Evolutionary conservation across 2,888 invertebrate species (phyloP).

Genomic region (Formica aserva): DNA sequence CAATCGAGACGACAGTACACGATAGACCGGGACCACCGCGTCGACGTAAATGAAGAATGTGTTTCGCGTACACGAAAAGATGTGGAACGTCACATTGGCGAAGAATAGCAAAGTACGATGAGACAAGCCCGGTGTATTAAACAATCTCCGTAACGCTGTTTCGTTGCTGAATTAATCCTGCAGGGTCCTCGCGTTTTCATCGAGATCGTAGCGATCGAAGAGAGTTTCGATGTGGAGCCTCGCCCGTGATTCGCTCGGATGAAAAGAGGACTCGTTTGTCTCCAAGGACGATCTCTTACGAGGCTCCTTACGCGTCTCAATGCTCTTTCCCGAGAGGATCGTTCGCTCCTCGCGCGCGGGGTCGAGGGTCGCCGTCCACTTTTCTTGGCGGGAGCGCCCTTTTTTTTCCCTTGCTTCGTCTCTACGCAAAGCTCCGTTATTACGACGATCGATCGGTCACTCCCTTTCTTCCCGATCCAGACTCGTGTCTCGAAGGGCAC

Average conservation of each 20-base stretch:
- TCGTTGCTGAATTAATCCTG: slow-evolving; percentile 29
- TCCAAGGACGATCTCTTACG: slow-evolving; percentile 53
- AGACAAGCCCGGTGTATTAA: slow-evolving; percentile 13
- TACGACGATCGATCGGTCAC: slow-evolving; percentile 70
- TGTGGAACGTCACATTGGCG: background rate
- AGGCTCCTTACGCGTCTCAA: slow-evolving; percentile 56
- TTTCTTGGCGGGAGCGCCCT: slow-evolving; percentile 59
- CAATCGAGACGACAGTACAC: slow-evolving; percentile 4
- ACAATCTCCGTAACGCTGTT: slow-evolving; percentile 22
- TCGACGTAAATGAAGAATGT: slow-evolving; percentile 1
- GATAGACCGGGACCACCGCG: slow-evolving; percentile 16
- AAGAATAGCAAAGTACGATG: background rate
- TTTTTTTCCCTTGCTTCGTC: slow-evolving; percentile 57
- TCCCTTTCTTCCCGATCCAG: slow-evolving; percentile 42
- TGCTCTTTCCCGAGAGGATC: slow-evolving; percentile 68
- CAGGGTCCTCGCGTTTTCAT: background rate
- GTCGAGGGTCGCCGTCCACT: slow-evolving; percentile 66
- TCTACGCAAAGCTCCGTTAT: slow-evolving; percentile 68
- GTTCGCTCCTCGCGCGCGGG: slow-evolving; percentile 45
- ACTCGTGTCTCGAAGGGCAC: slow-evolving; percentile 28
- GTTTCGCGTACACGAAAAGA: background rate
- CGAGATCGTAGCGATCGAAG: slow-evolving; percentile 7
- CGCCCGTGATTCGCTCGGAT: slow-evolving; percentile 22
- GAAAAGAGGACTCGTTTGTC: slow-evolving; percentile 39
- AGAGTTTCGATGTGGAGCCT: background rate